These are phyloP conservation scores for Proisotoma minuta DNA, from an alignment of 2,888 invertebrate genomes.

Conservation along the genomic window DNA sequence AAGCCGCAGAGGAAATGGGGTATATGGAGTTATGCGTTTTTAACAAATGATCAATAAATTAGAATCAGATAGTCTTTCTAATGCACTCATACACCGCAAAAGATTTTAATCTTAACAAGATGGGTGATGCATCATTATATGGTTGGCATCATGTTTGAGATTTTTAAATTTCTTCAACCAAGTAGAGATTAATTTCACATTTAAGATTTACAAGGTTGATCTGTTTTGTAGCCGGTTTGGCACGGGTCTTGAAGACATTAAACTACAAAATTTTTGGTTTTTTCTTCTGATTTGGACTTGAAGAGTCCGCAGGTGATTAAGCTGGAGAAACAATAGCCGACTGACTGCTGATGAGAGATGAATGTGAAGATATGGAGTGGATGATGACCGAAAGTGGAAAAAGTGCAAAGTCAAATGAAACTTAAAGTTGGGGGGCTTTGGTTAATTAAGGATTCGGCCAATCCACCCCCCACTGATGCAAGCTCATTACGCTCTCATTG, in stretches of 20 bases:
- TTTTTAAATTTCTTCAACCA: too few species aligned
- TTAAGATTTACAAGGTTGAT: too few species aligned
- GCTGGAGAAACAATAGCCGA: constrained; percentile 4
- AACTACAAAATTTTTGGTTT: too few species aligned
- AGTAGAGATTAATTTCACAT: too few species aligned
- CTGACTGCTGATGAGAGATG: constrained; percentile 5
- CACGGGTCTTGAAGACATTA: too few species aligned
- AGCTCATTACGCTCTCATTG: constrained; percentile 33
- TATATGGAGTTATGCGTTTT: neutral
- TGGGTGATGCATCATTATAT: too few species aligned
- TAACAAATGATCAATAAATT: constrained; percentile 1
- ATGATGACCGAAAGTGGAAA: constrained; percentile 9
- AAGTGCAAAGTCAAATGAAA: constrained; percentile 8
- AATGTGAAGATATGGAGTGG: constrained; percentile 14
- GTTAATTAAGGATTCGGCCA: constrained; percentile 28
- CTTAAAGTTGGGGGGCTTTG: constrained; percentile 6
- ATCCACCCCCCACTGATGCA: constrained; percentile 32
- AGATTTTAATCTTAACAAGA: neutral
- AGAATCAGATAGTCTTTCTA: neutral
- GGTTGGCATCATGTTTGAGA: too few species aligned
- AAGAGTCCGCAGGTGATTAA: too few species aligned
- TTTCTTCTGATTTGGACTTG: constrained; percentile 4
- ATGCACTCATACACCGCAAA: constrained; percentile 1
- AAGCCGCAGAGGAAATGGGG: neutral
- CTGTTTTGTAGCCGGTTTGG: too few species aligned